phyloP scores from a whole-genome alignment of 2,797 vertebrate genomes.

The Tachyglossus aculeatus region DNA sequence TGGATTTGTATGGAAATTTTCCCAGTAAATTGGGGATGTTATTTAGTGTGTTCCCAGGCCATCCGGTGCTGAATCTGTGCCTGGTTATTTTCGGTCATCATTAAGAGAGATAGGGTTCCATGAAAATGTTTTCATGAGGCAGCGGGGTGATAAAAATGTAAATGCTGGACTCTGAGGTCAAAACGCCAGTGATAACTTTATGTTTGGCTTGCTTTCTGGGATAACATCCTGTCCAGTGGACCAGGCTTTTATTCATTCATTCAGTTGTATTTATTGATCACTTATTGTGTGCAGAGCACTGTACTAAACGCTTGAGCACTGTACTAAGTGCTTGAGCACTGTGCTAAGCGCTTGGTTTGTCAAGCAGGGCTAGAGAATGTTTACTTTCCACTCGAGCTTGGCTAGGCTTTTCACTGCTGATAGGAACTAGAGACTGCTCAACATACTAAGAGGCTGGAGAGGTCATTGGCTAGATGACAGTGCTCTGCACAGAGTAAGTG shows the following conservation, averaged over 20 bases:
- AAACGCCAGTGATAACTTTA: neutral
- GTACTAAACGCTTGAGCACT: no score
- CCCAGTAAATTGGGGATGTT: neutral
- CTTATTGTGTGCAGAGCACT: no score
- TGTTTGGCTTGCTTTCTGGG: neutral
- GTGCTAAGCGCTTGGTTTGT: no score
- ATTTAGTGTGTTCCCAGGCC: neutral
- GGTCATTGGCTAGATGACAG: no score
- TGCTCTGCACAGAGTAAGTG: no score
- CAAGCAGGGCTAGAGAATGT: conserved; percentile 18
- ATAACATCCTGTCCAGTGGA: neutral
- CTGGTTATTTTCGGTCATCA: neutral
- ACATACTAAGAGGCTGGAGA: conserved; percentile 44
- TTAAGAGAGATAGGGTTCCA: neutral
- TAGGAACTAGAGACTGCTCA: conserved; percentile 66
- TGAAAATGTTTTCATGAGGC: neutral
- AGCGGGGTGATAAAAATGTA: conserved; percentile 7
- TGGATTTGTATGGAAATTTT: conserved; percentile 5
- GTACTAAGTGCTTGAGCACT: no score
- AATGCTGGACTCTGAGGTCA: neutral
- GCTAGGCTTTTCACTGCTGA: conserved; percentile 57
- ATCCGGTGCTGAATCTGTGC: neutral
- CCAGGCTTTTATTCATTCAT: conserved; percentile 10
- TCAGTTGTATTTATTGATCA: no score
- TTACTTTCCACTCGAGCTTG: conserved; percentile 15